Conservation (phyloP, 2,797 vertebrate genomes). For the Masticophis lateralis region DNA sequence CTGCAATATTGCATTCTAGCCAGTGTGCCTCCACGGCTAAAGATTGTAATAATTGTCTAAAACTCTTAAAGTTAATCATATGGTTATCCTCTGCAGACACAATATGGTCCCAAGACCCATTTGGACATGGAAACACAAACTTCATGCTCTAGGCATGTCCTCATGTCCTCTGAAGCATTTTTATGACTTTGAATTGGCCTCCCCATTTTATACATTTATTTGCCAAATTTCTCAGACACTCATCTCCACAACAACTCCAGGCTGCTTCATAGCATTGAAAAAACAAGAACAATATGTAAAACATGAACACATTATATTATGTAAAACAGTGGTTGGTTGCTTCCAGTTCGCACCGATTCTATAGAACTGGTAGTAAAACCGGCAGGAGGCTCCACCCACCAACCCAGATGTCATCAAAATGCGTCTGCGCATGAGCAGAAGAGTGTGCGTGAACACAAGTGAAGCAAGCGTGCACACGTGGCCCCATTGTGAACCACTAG, state of each 20-base stretch:
- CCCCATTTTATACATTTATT: not conserved
- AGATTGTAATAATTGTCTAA: not conserved
- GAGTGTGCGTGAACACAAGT: rapidly evolving
- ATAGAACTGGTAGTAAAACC: no score
- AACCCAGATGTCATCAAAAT: no score
- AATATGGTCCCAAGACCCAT: not conserved
- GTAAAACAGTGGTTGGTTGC: not conserved
- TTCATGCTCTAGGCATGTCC: not conserved
- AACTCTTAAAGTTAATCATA: not conserved
- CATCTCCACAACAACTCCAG: not conserved
- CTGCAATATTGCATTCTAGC: not conserved
- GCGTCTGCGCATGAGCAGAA: no score
- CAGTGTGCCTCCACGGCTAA: not conserved
- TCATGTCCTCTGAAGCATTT: not conserved
- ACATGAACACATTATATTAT: not conserved
- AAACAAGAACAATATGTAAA: not conserved
- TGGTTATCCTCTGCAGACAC: not conserved
- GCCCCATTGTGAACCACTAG: no score
- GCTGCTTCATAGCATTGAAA: not conserved
- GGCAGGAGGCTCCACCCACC: no score
- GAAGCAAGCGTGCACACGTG: rapidly evolving
- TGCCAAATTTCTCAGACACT: not conserved
- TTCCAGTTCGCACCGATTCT: no score
- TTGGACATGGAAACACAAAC: not conserved
- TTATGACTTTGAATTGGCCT: not conserved